Base-by-base conservation (phyloP, 2,113 vertebrate genomes). In the rabbit (Oryctolagus cuniculus) region DNA sequence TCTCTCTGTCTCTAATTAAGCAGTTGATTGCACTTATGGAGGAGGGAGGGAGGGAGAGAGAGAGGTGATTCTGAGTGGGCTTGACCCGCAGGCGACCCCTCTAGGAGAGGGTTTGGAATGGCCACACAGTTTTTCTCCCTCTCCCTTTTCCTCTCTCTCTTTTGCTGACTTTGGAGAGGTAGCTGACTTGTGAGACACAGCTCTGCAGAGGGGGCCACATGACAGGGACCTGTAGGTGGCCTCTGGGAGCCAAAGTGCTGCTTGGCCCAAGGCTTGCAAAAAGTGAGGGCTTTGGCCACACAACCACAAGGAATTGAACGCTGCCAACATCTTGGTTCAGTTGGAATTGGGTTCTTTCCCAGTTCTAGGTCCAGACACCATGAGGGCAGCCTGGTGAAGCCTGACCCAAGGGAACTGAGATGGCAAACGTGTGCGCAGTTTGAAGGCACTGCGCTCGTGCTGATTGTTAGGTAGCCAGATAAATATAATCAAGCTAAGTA, bases 91-190 rank as follows among this genome's bases (percentile, higher is more conserved):
- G 70, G 15, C 3, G 9, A n/a, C 0, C 25, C 10, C 0, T 44
- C 67, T 36, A 34, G 19, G 6, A 29, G 11, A 22, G 1, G 19
- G 27, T 49, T 3, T 58, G 34, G 31, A 89, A 58, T 58, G 17
- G 55, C 12, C 55, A 58, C 55, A 58, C 13, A 58, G 17, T 58
- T 58, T 58, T 44, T 44, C 44, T 44, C 44, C 44, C 13, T 77
- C 53, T 4, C 17, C 0, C 6, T 9, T 5, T 75, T 2, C 5
- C 8, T 4, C 1, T 22, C 19, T 7, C 17, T 19, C 38, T 64
- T 5, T 67, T 36, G 5, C 27, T 77, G n/a, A 22, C 17, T 66
- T 63, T 74, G 27, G 55, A 66, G 61, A 87, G 11, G 27, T 7
- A 72, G 19, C 11, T 78, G 44, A 49, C 36, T 27, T n/a, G 24